Evolutionary conservation across 2,113 vertebrate species (phyloP).

Genomic region (Melanotaenia duboulayi): DNA sequence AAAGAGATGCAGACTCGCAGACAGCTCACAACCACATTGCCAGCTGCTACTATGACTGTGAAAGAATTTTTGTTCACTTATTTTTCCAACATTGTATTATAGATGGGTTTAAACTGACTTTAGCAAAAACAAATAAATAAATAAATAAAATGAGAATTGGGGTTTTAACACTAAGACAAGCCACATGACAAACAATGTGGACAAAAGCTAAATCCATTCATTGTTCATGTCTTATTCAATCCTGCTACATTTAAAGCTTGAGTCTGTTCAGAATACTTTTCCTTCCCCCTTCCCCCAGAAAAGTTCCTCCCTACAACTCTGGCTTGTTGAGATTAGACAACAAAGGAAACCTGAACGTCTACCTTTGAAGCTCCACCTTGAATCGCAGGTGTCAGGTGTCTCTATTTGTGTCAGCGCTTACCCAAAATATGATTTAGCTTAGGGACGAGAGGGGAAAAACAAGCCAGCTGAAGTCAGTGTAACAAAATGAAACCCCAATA

Average conservation of each 20-base stretch:
- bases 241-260: not conserved
- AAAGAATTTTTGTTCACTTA: not conserved
- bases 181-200: not conserved
- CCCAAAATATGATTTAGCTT: slow-evolving; percentile 21
- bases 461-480: not conserved
- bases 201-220: slow-evolving; percentile 10
- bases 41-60: not conserved
- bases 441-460: not conserved
- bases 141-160: not conserved
- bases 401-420: slow-evolving; percentile 14
- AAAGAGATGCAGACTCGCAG: slow-evolving; percentile 20
- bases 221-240: not conserved
- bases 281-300: slow-evolving; percentile 2
- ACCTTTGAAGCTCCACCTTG: slow-evolving; percentile 22
- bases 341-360: slow-evolving; percentile 64
- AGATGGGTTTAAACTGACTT: slow-evolving; percentile 2
- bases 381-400: slow-evolving; percentile 67
- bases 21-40: not conserved
- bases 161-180: slow-evolving; percentile 2
- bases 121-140: slow-evolving; percentile 12
- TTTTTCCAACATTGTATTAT: not conserved
- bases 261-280: slow-evolving; percentile 31
- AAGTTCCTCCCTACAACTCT: slow-evolving; percentile 8
- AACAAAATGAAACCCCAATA: not conserved
- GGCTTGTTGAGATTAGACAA: slow-evolving; percentile 45